phyloP scores from a whole-genome alignment of 2,113 vertebrate genomes.

The Clarias gariepinus region DNA sequence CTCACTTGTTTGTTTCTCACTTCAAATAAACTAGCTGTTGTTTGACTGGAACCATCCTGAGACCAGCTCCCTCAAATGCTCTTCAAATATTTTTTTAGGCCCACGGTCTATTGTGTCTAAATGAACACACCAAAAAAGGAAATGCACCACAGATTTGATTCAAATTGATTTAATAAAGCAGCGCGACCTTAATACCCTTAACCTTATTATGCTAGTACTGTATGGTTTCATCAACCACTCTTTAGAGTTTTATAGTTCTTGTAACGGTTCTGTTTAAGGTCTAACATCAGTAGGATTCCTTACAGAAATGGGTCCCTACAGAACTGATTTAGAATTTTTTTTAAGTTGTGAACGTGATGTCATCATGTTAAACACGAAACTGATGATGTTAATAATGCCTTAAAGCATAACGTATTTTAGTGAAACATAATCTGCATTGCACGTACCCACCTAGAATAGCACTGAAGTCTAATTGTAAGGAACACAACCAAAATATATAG shows the following conservation, averaged over 20 bases:
- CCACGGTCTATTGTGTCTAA: neutral
- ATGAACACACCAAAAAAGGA: neutral
- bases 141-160: neutral
- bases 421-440: neutral
- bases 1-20: neutral
- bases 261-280: neutral
- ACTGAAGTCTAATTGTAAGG: neutral
- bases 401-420: neutral
- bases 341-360: neutral
- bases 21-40: neutral
- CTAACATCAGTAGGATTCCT: neutral
- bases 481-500: conserved; percentile 38
- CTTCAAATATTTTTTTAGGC: neutral
- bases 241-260: neutral
- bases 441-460: neutral
- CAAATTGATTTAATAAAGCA: neutral
- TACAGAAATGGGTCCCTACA: neutral
- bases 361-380: neutral
- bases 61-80: neutral
- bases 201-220: neutral
- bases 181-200: neutral
- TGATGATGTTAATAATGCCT: neutral
- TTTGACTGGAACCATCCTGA: neutral
- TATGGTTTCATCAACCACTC: conserved; percentile 20
- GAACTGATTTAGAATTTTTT: neutral